phyloP scores from a whole-genome alignment of 2,797 vertebrate species.

The Manis javanica region DNA sequence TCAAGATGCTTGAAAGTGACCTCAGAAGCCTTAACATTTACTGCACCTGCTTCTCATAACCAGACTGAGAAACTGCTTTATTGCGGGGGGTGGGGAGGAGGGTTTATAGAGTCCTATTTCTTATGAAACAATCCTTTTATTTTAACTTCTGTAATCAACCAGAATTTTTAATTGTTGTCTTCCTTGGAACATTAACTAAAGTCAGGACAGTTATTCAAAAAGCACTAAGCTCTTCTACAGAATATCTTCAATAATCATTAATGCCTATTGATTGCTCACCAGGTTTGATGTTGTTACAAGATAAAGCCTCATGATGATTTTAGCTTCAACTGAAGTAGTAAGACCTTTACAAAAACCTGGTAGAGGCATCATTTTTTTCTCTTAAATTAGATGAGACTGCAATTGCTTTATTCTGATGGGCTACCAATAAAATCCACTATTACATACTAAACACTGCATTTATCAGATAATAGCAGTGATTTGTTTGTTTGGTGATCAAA shows the following conservation, averaged over 20 bases:
- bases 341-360: neutral
- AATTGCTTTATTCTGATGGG: slow-evolving; percentile 44
- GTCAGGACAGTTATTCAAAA: neutral
- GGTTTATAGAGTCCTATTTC: neutral
- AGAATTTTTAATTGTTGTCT: neutral
- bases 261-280: neutral
- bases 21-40: slow-evolving; percentile 1
- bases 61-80: slow-evolving; percentile 22
- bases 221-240: neutral
- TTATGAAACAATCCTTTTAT: neutral
- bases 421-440: neutral
- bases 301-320: slow-evolving; percentile 13
- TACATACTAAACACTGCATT: slow-evolving; percentile 20
- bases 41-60: neutral
- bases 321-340: neutral
- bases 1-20: neutral
- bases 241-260: slow-evolving; percentile 16
- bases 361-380: slow-evolving; percentile 17
- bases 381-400: neutral
- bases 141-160: neutral
- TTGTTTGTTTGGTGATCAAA: neutral
- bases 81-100: neutral
- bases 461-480: neutral
- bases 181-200: slow-evolving; percentile 11
- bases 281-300: neutral